These are phyloP conservation scores for Pogonocherus hispidulus DNA, from an alignment of 2,888 invertebrate species.

Conservation along the genomic window DNA sequence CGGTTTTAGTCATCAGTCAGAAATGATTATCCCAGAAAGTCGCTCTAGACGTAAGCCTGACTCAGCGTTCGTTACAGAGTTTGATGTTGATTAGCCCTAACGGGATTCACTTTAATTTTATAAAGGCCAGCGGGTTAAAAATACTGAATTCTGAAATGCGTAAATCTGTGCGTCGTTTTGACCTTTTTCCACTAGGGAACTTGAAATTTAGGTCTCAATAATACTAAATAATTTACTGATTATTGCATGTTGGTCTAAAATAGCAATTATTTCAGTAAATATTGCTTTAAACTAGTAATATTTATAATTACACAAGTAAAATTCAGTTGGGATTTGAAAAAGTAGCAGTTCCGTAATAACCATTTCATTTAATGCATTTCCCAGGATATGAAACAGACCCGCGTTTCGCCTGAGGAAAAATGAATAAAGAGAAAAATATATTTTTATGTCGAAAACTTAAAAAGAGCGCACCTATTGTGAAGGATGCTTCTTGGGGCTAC, in stretches of 20 bases:
- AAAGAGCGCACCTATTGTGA: constrained; percentile 39
- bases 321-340: too few species aligned
- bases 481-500: constrained; percentile 26
- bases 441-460: constrained; percentile 40
- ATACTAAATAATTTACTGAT: too few species aligned
- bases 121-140: constrained; percentile 20
- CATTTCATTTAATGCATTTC: constrained; percentile 5
- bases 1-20: constrained; percentile 62
- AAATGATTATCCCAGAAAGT: constrained; percentile 63
- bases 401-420: constrained; percentile 8
- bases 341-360: too few species aligned
- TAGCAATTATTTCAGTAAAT: too few species aligned
- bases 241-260: too few species aligned
- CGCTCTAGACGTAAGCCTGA: too few species aligned
- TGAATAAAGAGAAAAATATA: constrained; percentile 33
- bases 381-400: constrained; percentile 8
- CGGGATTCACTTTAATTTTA: constrained; percentile 35
- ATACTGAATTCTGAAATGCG: too few species aligned
- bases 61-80: constrained; percentile 62
- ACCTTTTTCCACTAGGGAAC: too few species aligned
- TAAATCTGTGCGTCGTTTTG: too few species aligned
- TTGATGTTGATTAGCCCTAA: constrained; percentile 39
- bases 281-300: too few species aligned
- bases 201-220: too few species aligned
- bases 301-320: too few species aligned